Conservation (phyloP, 2,888 invertebrate species). For the Rhyacophila evoluta region DNA sequence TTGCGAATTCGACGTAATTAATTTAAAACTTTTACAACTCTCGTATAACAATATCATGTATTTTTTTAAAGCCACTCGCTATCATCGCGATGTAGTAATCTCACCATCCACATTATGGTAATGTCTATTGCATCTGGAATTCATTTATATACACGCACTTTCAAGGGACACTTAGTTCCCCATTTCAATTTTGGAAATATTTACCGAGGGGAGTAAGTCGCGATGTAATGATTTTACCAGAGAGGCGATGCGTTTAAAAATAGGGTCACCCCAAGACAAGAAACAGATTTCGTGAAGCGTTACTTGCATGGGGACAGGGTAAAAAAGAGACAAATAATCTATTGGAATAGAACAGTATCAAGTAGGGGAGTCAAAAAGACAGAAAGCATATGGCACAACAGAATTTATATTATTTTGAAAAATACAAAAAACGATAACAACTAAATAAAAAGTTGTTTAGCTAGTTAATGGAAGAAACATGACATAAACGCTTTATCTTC, state of each 20-base stretch:
- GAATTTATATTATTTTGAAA: no score
- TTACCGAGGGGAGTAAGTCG: neutral
- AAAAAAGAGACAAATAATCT: neutral
- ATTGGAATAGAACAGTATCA: neutral
- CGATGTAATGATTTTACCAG: neutral
- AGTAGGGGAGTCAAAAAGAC: neutral
- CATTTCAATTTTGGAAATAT: neutral
- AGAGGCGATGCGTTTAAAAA: slow-evolving; percentile 13
- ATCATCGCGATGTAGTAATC: neutral
- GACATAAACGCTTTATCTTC: no score
- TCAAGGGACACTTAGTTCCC: neutral
- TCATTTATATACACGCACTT: neutral
- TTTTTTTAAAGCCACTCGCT: no score
- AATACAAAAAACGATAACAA: no score
- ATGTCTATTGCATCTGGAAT: neutral
- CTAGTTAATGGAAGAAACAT: no score
- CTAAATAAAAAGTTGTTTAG: no score
- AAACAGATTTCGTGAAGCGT: slow-evolving; percentile 4
- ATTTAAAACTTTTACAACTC: no score
- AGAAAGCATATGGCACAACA: neutral
- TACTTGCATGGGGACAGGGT: slow-evolving; percentile 7
- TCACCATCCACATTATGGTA: neutral
- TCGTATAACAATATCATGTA: no score
- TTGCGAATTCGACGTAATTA: no score
- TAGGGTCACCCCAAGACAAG: slow-evolving; percentile 17